These are phyloP conservation scores for Drosophila sproati DNA, from an alignment of 1,140 invertebrate genomes.

Conservation along the genomic window DNA sequence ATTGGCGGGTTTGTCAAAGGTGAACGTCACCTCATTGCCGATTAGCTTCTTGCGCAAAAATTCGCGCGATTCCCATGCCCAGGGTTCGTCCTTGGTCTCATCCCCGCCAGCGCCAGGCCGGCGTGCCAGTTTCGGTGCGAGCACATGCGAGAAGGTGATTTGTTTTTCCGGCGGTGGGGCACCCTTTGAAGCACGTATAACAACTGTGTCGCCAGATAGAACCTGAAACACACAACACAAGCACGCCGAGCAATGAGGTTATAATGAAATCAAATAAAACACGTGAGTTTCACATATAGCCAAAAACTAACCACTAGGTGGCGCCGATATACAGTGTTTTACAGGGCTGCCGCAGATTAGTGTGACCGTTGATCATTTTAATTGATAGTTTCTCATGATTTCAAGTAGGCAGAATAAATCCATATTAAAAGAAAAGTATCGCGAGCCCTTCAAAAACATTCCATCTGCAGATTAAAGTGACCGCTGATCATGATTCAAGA, in stretches of 20 bases:
- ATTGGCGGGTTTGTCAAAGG: constrained; percentile 89
- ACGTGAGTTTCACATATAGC: constrained; percentile 25
- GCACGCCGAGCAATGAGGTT: constrained; percentile 53
- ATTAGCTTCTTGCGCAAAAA: constrained; percentile 96
- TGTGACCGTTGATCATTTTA: constrained; percentile 6
- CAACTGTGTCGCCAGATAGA: constrained; percentile 94
- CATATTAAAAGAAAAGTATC: no score
- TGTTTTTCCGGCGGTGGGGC: constrained; percentile 96
- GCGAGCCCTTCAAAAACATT: no score
- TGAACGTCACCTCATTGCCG: constrained; percentile 94
- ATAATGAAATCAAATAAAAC: constrained; percentile 38
- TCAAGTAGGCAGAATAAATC: no score
- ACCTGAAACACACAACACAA: constrained; percentile 86
- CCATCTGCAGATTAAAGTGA: no score
- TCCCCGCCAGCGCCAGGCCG: constrained; percentile 88
- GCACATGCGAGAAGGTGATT: constrained; percentile 94
- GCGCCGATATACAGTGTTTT: constrained; percentile 11
- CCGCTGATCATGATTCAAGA: no score
- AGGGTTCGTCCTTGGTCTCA: constrained; percentile 95
- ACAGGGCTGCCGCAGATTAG: background rate
- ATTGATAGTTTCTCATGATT: background rate
- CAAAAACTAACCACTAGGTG: constrained; percentile 20
- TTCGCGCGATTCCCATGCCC: constrained; percentile 98
- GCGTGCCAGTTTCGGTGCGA: constrained; percentile 95
- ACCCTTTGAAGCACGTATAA: constrained; percentile 92